phyloP scores from a whole-genome alignment of 2,113 vertebrate genomes.

The Osmerus eperlanus region DNA sequence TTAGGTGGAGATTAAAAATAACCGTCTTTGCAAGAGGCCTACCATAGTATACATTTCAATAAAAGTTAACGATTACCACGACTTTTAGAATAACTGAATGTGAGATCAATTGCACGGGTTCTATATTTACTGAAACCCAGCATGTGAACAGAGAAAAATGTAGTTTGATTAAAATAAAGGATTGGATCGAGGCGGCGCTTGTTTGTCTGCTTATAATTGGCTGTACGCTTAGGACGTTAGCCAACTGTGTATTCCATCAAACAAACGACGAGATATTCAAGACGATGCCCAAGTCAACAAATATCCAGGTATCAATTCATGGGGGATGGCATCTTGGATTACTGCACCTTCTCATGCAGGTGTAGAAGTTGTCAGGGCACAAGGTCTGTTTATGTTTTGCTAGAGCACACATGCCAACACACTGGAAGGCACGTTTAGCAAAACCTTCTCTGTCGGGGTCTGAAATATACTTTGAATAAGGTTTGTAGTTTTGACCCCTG shows the following conservation, averaged over 20 bases:
- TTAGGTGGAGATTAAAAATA: no score
- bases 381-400: background rate
- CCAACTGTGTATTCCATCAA: slow-evolving; percentile 20
- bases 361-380: slow-evolving; percentile 21
- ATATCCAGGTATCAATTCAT: slow-evolving; percentile 21
- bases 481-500: background rate
- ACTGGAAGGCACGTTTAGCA: background rate
- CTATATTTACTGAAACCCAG: no score
- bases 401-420: background rate
- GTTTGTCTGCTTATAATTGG: slow-evolving; percentile 20
- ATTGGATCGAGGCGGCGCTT: slow-evolving; percentile 10
- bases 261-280: slow-evolving; percentile 31
- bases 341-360: slow-evolving; percentile 23
- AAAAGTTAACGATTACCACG: no score
- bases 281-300: slow-evolving; percentile 16
- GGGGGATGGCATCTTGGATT: slow-evolving; percentile 20
- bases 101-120: no score
- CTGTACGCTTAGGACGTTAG: slow-evolving; percentile 13
- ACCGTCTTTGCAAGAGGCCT: no score
- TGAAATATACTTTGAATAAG: no score
- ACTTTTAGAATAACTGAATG: no score
- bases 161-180: no score
- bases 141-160: no score
- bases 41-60: no score
- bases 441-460: no score